Percentiles rank a stretch among this genome's conserved stretches.
Evolutionary conservation across 64 coral and sea anemone species (phyloP).

Genomic region (Stichodactyla helianthus): DNA sequence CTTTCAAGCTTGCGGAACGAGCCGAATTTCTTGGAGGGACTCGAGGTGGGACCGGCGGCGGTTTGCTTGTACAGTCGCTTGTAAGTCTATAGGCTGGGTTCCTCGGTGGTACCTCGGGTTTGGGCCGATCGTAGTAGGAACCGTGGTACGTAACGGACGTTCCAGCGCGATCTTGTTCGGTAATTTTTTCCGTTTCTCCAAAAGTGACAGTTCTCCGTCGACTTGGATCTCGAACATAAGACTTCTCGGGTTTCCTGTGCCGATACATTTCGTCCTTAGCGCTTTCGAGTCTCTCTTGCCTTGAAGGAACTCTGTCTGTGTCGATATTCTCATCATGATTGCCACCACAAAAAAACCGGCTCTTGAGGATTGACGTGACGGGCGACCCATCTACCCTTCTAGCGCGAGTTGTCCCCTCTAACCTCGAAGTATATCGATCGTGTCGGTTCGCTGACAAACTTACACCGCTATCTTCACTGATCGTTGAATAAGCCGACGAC

Average conservation of each 20-base stretch:
- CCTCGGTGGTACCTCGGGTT: neutral
- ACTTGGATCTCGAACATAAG: slow-evolving; percentile 13
- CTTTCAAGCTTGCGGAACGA: slow-evolving; percentile 3
- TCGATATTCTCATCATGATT: slow-evolving; percentile 13
- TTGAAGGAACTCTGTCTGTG: neutral
- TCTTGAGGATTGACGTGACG: slow-evolving; percentile 23
- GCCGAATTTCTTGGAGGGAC: neutral
- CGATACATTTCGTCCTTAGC: neutral
- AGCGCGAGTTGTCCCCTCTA: neutral
- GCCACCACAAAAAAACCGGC: slow-evolving; percentile 39
- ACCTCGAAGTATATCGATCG: neutral
- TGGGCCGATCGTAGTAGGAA: neutral
- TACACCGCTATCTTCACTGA: slow-evolving; percentile 18
- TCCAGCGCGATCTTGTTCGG: neutral
- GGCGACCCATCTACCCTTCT: slow-evolving; percentile 1
- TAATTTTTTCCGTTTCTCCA: slow-evolving; percentile 18
- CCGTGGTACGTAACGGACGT: neutral
- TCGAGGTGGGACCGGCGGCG: slow-evolving; percentile 1
- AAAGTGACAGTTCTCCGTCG: slow-evolving; percentile 63
- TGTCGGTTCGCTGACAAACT: neutral
- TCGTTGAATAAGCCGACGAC: slow-evolving; percentile 1
- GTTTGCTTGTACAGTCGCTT: neutral
- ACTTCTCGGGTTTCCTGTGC: slow-evolving; percentile 7
- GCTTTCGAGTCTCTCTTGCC: neutral
- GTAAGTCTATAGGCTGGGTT: neutral